A percentile compares a stretch with the other conserved stretches of the same genome.
Conservation (phyloP, 2,113 vertebrate genomes). For the Myanophis thanlyinensis region DNA sequence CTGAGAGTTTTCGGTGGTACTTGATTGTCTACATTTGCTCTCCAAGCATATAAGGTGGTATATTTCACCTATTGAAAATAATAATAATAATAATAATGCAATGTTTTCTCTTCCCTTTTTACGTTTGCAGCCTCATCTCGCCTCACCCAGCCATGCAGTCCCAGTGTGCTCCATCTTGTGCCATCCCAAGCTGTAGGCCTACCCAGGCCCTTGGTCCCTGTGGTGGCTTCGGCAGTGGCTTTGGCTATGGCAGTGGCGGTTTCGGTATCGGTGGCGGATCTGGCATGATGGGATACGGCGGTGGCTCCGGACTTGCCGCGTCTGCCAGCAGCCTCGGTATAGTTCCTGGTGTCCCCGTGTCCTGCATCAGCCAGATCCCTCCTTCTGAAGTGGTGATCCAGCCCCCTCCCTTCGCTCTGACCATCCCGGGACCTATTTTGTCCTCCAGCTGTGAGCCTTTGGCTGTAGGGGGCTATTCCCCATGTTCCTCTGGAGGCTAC, state of each 20-base stretch:
- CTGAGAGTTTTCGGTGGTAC: neutral
- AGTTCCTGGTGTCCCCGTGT: neutral
- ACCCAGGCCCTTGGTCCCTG: neutral
- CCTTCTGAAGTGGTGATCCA: neutral
- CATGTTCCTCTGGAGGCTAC: neutral
- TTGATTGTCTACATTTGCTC: neutral
- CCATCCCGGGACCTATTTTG: conserved; percentile 2
- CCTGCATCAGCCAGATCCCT: neutral
- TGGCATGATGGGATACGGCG: neutral
- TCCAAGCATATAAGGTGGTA: too few relatives aligned
- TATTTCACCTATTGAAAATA: too few relatives aligned
- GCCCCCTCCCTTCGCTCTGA: neutral
- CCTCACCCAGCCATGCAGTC: neutral
- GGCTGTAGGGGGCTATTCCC: neutral
- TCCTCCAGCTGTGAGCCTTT: neutral
- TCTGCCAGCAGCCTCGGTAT: neutral
- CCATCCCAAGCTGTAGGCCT: neutral
- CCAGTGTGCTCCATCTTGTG: neutral
- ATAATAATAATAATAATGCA: too few relatives aligned
- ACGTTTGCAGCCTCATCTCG: neutral
- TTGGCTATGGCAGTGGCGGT: neutral
- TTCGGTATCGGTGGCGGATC: neutral
- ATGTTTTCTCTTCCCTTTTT: neutral
- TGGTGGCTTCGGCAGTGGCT: neutral
- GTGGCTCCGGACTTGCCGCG: neutral